Percentiles rank a stretch among this genome's conserved stretches.
These are phyloP conservation scores for Drosophila varians DNA, from an alignment of 1,140 invertebrate genomes.

Conservation along the genomic window DNA sequence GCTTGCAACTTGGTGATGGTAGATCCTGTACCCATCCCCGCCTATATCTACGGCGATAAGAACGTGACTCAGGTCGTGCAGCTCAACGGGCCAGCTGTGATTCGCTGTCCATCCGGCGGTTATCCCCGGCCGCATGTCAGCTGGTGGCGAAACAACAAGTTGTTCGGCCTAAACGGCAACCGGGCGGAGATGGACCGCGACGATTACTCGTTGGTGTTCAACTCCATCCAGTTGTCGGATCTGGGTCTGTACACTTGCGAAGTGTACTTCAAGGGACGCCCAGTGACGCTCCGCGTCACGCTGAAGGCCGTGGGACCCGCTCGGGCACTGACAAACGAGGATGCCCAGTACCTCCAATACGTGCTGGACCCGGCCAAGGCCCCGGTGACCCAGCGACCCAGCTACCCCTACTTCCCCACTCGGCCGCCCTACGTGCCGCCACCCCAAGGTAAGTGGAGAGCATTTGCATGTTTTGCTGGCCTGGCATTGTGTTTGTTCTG, in stretches of 20 bases:
- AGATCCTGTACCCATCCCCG: conserved; percentile 84
- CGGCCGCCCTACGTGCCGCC: conserved; percentile 66
- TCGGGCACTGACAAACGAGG: conserved; percentile 83
- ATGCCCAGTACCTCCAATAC: conserved; percentile 85
- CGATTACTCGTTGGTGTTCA: conserved; percentile 90
- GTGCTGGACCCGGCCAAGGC: conserved; percentile 84
- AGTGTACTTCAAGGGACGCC: conserved; percentile 91
- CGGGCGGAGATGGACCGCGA: conserved; percentile 90
- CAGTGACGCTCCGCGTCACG: conserved; percentile 89
- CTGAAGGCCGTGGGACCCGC: conserved; percentile 89
- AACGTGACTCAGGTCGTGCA: conserved; percentile 87
- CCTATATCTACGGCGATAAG: conserved; percentile 85
- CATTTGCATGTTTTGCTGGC: conserved; percentile 40
- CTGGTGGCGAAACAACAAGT: conserved; percentile 92
- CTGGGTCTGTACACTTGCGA: conserved; percentile 94
- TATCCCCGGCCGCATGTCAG: conserved; percentile 91
- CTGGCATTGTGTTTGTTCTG: conserved; percentile 29
- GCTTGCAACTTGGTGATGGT: conserved; percentile 58
- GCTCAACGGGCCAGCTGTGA: conserved; percentile 87
- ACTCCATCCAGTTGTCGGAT: conserved; percentile 88
- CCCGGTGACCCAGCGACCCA: conserved; percentile 66
- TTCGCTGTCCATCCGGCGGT: conserved; percentile 93
- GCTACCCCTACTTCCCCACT: conserved; percentile 84
- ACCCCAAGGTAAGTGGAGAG: conserved; percentile 59
- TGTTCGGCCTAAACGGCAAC: conserved; percentile 89